Evolutionary conservation across 2,888 invertebrate genomes (phyloP).

Genomic region (Ctenicera cuprea): DNA sequence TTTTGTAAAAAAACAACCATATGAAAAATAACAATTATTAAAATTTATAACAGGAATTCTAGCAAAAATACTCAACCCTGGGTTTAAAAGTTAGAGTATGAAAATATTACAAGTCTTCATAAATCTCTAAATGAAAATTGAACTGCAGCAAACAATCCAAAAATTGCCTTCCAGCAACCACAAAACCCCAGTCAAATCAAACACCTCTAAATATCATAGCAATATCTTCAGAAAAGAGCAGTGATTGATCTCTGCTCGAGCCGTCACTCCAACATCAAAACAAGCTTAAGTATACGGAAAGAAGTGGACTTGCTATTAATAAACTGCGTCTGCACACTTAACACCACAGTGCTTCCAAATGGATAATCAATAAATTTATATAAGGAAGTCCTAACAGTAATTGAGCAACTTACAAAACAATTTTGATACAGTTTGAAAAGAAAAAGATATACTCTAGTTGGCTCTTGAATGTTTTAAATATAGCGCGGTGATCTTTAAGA

Average conservation of each 20-base stretch:
- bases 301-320: constrained; percentile 54
- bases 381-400: constrained; percentile 14
- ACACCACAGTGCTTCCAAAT: constrained; percentile 39
- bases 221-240: constrained; percentile 8
- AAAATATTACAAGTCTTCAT: too few species aligned
- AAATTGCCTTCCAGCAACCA: too few species aligned
- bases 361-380: constrained; percentile 51
- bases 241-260: constrained; percentile 38
- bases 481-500: background rate
- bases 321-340: constrained; percentile 47
- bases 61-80: too few species aligned
- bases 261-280: constrained; percentile 55
- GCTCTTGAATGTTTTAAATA: background rate
- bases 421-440: background rate
- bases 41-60: too few species aligned
- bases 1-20: too few species aligned
- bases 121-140: too few species aligned
- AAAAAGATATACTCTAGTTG: background rate
- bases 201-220: too few species aligned
- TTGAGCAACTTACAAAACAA: constrained; percentile 31
- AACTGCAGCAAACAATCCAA: too few species aligned
- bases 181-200: too few species aligned
- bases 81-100: too few species aligned
- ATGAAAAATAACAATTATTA: too few species aligned
- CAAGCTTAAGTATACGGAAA: constrained; percentile 46